Evolutionary conservation across 2,797 vertebrate genomes (phyloP), one percentile per base, ranked within the genome.

Genomic region (Enteromius unitaeniatus): DNA sequence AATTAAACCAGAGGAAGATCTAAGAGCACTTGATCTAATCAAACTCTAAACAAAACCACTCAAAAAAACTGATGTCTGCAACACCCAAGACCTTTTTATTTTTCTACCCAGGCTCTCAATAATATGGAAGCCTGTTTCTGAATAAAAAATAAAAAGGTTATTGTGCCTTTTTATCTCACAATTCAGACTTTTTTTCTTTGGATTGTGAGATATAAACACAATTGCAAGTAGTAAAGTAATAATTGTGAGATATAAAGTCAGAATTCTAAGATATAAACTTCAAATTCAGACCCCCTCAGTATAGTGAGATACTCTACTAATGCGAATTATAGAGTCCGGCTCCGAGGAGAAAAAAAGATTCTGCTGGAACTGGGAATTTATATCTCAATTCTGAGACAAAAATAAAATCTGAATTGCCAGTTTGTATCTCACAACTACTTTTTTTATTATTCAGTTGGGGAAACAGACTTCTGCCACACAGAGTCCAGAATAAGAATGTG

Each of bases 401-500:
- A 45, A n/a, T n/a, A 45, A 45, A 45, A 45, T 21, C 19, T 53
- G 19, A 51, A 21, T 8, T 21, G 2, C 7, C 2, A 53, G 8
- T 3, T 55, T 1, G 3, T 55, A 11, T n/a, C 21, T 55, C 8
- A 10, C 53, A 47, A 45, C 11, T 42, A 3, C 11, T 58, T 58
- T 58, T 1, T 58, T 2, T 23, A 23, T 13, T 5, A 58, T 23
- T 58, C 9, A 23, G 55, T 58, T n/a, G 55, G 4, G 9, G 3
- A 55, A 55, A 10, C 8, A 9, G 9, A n/a, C n/a, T 23, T 37
- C 47, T 13, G 49, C 51, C 17, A 53, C 13, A 47, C 6, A 28
- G 17, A 74, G 72, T 19, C 1, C 17, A 34, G 72, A 74, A 53
- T 49, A 34, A 55, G n/a, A 15, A 65, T 21, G 69, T 83, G 83